phyloP scores from a whole-genome alignment of 2,797 vertebrate species.

The Sternarchorhynchus goeldii region DNA sequence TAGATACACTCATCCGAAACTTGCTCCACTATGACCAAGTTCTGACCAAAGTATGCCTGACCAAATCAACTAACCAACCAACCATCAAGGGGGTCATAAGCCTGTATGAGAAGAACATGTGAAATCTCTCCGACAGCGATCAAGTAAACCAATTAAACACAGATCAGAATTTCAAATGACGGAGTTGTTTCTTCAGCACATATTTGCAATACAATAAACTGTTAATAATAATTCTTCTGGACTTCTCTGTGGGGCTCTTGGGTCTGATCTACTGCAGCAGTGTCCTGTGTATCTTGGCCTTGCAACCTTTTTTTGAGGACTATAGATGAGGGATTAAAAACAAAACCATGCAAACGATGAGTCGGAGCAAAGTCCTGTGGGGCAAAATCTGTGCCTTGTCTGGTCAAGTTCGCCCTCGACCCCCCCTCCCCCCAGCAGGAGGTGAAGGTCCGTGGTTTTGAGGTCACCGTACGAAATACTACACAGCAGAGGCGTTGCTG shows the following conservation, averaged over 20 bases:
- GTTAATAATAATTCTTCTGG: background rate
- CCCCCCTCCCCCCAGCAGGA: background rate
- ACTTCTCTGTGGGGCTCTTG: background rate
- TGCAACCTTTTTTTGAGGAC: background rate
- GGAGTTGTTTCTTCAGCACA: background rate
- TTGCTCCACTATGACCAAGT: no score
- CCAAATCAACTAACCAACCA: no score
- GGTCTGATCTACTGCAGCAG: background rate
- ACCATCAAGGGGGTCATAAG: background rate
- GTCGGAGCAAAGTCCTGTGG: background rate
- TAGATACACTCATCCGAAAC: no score
- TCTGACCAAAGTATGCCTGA: no score
- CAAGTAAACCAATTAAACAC: background rate
- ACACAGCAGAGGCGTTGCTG: slow-evolving; percentile 28
- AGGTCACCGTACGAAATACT: slow-evolving; percentile 37
- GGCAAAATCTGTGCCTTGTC: background rate
- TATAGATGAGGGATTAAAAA: background rate
- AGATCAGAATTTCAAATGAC: background rate
- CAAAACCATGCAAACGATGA: background rate
- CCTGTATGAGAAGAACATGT: background rate
- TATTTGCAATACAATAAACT: background rate
- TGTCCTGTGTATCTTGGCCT: background rate
- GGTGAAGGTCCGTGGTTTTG: slow-evolving; percentile 47
- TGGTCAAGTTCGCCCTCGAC: background rate
- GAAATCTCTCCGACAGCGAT: background rate